A percentile compares a stretch with the other conserved stretches of the same genome.
These are phyloP conservation scores for Oryctes rhinoceros DNA, from an alignment of 1,140 invertebrate genomes.

Conservation along the genomic window DNA sequence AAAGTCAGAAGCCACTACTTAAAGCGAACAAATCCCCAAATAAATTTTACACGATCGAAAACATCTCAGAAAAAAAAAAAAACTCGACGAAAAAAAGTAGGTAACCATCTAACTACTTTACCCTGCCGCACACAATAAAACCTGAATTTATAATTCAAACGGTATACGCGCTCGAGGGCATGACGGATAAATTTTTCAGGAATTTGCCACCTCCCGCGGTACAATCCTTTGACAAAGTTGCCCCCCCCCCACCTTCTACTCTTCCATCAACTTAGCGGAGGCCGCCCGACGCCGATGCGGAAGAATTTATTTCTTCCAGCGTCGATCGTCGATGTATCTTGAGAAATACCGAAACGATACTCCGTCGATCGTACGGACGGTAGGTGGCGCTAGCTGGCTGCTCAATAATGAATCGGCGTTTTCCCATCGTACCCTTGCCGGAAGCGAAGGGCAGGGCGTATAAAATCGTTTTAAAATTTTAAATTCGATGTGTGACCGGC, in stretches of 20 bases:
- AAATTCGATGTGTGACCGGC: background rate
- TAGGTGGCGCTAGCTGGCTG: background rate
- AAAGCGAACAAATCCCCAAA: no score
- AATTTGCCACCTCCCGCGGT: background rate
- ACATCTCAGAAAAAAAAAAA: no score
- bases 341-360: background rate
- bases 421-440: background rate
- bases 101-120: no score
- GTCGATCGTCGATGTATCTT: background rate
- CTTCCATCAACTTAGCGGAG: background rate
- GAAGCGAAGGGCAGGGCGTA: background rate
- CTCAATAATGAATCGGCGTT: slow-evolving; percentile 4
- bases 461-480: slow-evolving; percentile 8
- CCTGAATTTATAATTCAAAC: slow-evolving; percentile 6
- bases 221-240: background rate
- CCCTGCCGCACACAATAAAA: background rate
- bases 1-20: no score
- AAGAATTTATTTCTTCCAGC: background rate
- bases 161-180: background rate
- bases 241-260: background rate
- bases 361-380: no score
- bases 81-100: no score
- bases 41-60: no score
- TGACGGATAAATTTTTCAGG: background rate
- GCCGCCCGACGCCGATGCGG: background rate